Conservation (phyloP, 2,888 invertebrate genomes). For the Adineta ricciae region DNA sequence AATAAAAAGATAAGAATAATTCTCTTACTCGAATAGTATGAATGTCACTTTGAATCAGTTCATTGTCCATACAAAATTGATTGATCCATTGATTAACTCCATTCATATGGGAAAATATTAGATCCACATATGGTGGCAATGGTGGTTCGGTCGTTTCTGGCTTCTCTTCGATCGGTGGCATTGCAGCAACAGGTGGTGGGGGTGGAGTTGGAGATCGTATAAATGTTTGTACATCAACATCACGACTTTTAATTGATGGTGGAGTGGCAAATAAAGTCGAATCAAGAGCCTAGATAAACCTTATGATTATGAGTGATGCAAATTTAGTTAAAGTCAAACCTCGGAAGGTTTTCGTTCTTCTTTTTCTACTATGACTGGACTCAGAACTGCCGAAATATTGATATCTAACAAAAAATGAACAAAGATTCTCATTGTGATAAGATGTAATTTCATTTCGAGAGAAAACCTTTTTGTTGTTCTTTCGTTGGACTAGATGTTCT, state of each 20-base stretch:
- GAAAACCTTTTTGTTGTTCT: background rate
- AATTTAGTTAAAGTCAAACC: background rate
- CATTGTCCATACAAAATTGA: background rate
- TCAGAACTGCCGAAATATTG: background rate
- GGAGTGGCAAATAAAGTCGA: background rate
- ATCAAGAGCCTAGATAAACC: background rate
- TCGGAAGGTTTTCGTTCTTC: background rate
- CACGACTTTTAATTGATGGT: background rate
- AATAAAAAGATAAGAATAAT: background rate
- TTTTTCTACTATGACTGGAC: background rate
- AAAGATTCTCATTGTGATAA: background rate
- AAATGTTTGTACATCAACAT: conserved; percentile 6
- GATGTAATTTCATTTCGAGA: background rate
- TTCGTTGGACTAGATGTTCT: conserved; percentile 12
- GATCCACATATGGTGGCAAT: background rate
- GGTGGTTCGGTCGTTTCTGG: background rate
- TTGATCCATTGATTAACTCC: conserved; percentile 14
- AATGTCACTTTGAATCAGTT: background rate
- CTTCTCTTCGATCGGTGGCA: background rate
- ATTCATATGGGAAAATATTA: conserved; percentile 5
- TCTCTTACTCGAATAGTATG: background rate
- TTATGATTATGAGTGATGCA: no score
- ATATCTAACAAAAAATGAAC: no score
- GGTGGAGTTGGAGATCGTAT: background rate
- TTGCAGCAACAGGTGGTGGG: background rate